Evolutionary conservation across 2,888 invertebrate genomes (phyloP), one percentile per base, ranked within the genome.

Genomic region (Alsophila aescularia): DNA sequence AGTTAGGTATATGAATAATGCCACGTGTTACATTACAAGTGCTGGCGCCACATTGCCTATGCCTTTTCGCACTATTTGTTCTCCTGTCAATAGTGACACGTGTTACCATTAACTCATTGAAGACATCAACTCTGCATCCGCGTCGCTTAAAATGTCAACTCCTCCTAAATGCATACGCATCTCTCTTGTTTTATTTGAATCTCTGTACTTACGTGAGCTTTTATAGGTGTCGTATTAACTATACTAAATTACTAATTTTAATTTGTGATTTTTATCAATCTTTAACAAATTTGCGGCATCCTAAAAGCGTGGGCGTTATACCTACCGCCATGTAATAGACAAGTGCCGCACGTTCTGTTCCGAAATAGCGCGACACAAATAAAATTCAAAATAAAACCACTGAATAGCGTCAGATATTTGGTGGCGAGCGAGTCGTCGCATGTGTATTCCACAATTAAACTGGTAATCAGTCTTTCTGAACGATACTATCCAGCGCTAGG

Each of bases 291-390:
- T 70, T 65, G 66, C 61, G 69, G 69, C 75, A 69, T 74, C 66
- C 65, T 70, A 72, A 69, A 67, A 67, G 86, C 87, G 87, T 85
- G 82, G 85, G 87, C 79, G 7, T 21, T 21, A 27, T 73, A 75
- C 73, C 78, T 77, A 72, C 77, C 75, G 73, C 81, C 75, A 78
- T 85, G 84, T 81, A 87, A 80, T 82, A 83, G 84, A 87, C 86
- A 87, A 88, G 87, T 88, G 86, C 83, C 84, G 83, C 85, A 80
- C 81, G 85, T 83, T 85, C 82, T 74, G 81, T 75, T 87, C 90
- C 70, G 72, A 91, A 90, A 91, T 90, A 91, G 91, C 87, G 78
- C 90, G 90, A 90, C 91, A 89, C 87, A 89, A 90, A 91, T 91
- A 90, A 90, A 91, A 88, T 87, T 81, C 75, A 87, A 90, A 91